phyloP scores from a whole-genome alignment of 1,140 invertebrate species.

The Oscheius sp. region DNA sequence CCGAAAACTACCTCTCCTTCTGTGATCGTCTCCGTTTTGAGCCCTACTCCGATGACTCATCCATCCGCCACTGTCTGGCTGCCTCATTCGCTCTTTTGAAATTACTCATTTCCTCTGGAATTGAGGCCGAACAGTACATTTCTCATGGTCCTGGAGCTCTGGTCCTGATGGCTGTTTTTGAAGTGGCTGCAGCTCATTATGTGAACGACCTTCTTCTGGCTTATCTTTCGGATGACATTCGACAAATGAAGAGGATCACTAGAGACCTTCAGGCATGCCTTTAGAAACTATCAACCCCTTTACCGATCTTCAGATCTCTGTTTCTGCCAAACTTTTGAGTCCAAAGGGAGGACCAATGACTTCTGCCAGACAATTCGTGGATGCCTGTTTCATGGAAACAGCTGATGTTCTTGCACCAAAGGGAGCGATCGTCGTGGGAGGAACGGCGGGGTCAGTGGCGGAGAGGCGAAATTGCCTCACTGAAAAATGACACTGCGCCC shows the following conservation, averaged over 20 bases:
- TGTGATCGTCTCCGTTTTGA: constrained; percentile 24
- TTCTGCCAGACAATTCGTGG: constrained; percentile 13
- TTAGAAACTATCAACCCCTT: no score
- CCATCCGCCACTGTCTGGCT: constrained; percentile 7
- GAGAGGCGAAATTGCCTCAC: no score
- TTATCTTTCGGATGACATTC: not conserved
- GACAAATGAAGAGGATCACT: constrained; percentile 24
- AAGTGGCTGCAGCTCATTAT: constrained; percentile 11
- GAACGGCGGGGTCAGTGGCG: no score
- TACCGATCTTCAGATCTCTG: no score
- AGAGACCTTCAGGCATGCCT: constrained; percentile 7
- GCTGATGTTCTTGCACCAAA: no score
- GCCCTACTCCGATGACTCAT: constrained; percentile 3
- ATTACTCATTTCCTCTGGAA: not conserved
- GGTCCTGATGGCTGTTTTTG: not conserved
- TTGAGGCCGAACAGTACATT: not conserved
- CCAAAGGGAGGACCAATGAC: constrained; percentile 7
- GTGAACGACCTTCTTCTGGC: constrained; percentile 24
- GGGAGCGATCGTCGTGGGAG: no score
- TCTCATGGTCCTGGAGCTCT: not conserved
- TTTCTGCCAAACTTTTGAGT: constrained; percentile 1
- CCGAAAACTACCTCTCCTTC: not conserved
- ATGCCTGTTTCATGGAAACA: constrained; percentile 4
- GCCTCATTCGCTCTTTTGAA: constrained; percentile 1
- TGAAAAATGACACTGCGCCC: no score